Evolutionary conservation across 2,888 invertebrate species (phyloP), one percentile per base, ranked within the genome.

Genomic region (Microctonus aethiopoides): DNA sequence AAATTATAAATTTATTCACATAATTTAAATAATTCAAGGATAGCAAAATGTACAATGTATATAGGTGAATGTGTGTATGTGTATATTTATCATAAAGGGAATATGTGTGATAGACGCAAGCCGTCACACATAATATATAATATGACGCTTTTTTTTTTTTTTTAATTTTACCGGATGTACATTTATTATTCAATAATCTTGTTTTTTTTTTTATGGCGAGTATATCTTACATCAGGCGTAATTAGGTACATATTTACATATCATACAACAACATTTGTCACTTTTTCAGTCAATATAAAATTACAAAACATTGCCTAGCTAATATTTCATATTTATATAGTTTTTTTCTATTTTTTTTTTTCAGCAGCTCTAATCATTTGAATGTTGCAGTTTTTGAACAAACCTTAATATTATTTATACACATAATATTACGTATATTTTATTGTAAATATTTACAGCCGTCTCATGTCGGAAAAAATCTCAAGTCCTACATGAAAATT

Each of bases 1-100:
- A 85, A 81, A 82, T 86, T 85, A 85, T 85, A 86, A 86, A 84
- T 86, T 86, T 86, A 86, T 86, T 86, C 85, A 86, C 84, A 86
- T 82, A 82, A 84, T 85, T 85, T 85, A 84, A 85, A 85, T 85
- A 84, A 83, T 84, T 81, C 80, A 81, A 84, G 83, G 83, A 84
- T 84, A 84, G 84, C 80, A 80, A 79, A 78, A 81, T 81, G 80
- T 80, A 80, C 80, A 78, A 77, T 77, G 78, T 77, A 77, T 75
- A 76, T 75, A 75, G 75, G 67, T 61, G 69, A 67, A 59, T 61
- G 34, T 56, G 16, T 54, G 54, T 54, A 39, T 20, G 56, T 56
- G 34, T 46, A 20, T 61, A 26, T 61, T 4, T 54, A 54, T 26
- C n/a, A 26, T 54, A 5, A 13, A 57, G 32, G 57, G 57, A 13